Base-by-base conservation (phyloP, 2,113 vertebrate species). In the Hipposideros armiger region DNA sequence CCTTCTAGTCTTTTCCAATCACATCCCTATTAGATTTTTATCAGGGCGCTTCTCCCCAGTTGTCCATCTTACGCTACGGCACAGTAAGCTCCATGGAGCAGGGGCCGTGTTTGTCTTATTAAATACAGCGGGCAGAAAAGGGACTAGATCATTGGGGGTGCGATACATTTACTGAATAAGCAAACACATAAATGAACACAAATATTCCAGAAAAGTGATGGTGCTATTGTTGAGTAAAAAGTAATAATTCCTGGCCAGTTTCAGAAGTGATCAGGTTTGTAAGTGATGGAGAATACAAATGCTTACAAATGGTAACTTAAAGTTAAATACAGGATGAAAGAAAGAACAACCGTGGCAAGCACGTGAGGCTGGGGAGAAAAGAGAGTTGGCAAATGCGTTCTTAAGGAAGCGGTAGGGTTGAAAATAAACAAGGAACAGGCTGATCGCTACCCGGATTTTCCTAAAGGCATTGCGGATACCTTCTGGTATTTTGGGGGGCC, bases 161-260 rank as follows among this genome's bases (percentile, higher is more conserved):
- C 22, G 9, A 8, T 40, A 16, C 26, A 19, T 66, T 87, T n/a
- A 72, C 13, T 5, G 32, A 64, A 36, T 11, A 36, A 84, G 40
- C 42, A 52, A 70, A 84, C 30, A 47, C 50, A 69, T 0, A 30
- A 84, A 58, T n/a, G 72, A 50, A 85, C 4, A 76, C 42, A 64
- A 7, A 32, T 20, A 16, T 24, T 40, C 60, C 73, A 89, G 73
- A n/a, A 82, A 72, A 88, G 17, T 4, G n/a, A 83, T 11, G 22
- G 82, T 36, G 14, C 5, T n/a, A 26, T 0, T 6, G 17, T 0
- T 6, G 17, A 58, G 32, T 45, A 28, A 76, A 50, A 13, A 52
- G 36, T 30, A 15, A 4, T 42, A 28, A 42, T 36, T 77, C 77
- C 90, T 24, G 26, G 14, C 36, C 47, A 50, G n/a, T 74, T 30